phyloP scores from a whole-genome alignment of 2,888 invertebrate species.

The Drosophila meridiana region DNA sequence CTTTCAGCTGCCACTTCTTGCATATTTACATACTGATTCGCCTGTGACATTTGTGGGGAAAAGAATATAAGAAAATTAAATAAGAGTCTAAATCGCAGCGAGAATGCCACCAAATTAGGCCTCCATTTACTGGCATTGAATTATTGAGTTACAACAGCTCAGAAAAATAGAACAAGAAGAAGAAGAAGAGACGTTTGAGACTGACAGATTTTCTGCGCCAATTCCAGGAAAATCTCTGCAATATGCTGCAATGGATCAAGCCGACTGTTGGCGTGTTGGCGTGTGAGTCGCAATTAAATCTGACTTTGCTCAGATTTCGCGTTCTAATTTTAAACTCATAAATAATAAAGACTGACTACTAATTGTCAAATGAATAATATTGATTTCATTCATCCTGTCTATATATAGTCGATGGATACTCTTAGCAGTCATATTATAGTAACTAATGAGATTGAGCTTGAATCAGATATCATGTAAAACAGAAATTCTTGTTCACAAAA shows the following conservation, averaged over 20 bases:
- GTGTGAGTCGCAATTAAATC: conserved; percentile 43
- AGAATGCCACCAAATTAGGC: conserved; percentile 32
- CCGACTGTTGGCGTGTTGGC: background rate
- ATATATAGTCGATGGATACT: background rate
- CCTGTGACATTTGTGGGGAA: conserved; percentile 59
- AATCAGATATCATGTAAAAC: too few relatives aligned
- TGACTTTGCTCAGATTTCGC: conserved; percentile 31
- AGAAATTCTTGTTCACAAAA: too few relatives aligned
- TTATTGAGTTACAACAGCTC: conserved; percentile 67
- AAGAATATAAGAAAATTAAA: conserved; percentile 40
- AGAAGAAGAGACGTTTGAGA: background rate
- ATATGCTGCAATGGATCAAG: conserved; percentile 25
- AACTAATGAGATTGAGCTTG: too few relatives aligned
- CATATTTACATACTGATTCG: conserved; percentile 59
- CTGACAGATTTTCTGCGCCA: conserved; percentile 37
- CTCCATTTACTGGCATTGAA: conserved; percentile 51
- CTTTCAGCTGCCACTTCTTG: conserved; percentile 20
- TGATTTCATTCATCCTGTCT: background rate
- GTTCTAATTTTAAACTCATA: background rate
- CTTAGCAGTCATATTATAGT: too few relatives aligned
- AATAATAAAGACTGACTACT: background rate
- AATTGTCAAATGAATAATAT: background rate
- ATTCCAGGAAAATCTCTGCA: conserved; percentile 31
- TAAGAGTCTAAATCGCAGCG: conserved; percentile 33
- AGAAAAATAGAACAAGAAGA: background rate